Evolutionary conservation across 2,888 invertebrate genomes (phyloP), one percentile per base, ranked within the genome.

Genomic region (Tipula helvola): DNA sequence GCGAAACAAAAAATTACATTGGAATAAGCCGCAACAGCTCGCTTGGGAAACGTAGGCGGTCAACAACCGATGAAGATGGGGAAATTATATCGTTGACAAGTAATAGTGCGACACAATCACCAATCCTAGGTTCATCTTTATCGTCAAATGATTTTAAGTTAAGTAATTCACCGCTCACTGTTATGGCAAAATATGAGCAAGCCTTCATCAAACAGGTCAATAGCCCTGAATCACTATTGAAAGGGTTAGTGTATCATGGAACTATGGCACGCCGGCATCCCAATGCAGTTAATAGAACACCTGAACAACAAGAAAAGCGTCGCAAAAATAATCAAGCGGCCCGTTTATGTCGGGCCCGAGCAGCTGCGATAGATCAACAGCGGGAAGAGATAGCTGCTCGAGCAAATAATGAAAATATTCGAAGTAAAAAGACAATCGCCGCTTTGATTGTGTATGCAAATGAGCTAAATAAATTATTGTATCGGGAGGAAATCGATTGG

Each of bases 251-350:
- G 10, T 86, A 86, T 28, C 41, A 86, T 42, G 44, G 16, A 42
- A 86, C 44, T 86, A 86, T 86, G 85, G 85, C 44, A 44, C 39
- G 85, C 3, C 41, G 3, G 2, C 44, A 42, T 86, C 85, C 85
- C 13, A 44, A 44, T 8, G 42, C 85, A 3, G 85, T 44, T 42
- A 42, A 44, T 86, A 44, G 85, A 7, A 86, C 85, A 18, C 85
- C 85, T 3, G 85, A 86, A 86, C 42, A 86, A 12, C 13, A 12
- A 8, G 85, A 86, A 44, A 16, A 86, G 16, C 85, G 44, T 3
- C 85, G 85, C 4, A 86, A 86, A 44, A 86, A 86, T 86, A 86
- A 18, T 28, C 42, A 44, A 28, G 85, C 85, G 41, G 85, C 85
- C 2, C 85, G 85, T 18, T 42, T 42, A 8, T 44, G 85, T 86